Evolutionary conservation across 2,797 vertebrate genomes (phyloP).

Genomic region (Setipinna tenuifilis): DNA sequence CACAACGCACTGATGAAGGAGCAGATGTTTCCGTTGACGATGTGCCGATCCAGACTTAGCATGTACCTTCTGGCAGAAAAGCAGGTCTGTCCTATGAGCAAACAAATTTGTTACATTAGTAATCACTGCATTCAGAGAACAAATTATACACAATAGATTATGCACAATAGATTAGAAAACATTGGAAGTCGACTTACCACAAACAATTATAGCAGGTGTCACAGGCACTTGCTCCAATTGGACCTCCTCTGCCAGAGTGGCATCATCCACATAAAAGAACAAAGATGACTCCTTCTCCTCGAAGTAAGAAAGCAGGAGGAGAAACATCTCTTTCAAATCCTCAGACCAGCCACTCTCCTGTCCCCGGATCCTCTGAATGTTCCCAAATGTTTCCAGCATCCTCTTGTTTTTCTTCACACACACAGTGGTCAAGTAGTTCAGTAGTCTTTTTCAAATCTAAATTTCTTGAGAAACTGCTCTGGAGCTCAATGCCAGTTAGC

Average conservation of each 20-base stretch:
- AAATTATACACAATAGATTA: background rate
- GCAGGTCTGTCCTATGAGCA: slow-evolving; percentile 41
- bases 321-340: slow-evolving; percentile 41
- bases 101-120: slow-evolving; percentile 33
- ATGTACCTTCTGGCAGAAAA: slow-evolving; percentile 43
- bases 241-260: slow-evolving; percentile 41
- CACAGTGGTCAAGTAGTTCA: slow-evolving; percentile 38
- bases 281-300: slow-evolving; percentile 45
- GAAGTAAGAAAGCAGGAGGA: slow-evolving; percentile 48
- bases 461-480: slow-evolving; percentile 27
- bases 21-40: too few species aligned
- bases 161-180: too few species aligned
- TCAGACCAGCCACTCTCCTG: slow-evolving; percentile 33
- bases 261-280: slow-evolving; percentile 43
- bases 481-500: slow-evolving; percentile 30
- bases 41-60: background rate
- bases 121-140: slow-evolving; percentile 35
- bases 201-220: slow-evolving; percentile 37
- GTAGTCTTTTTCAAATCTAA: slow-evolving; percentile 39
- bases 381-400: slow-evolving; percentile 30
- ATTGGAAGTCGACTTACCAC: slow-evolving; percentile 29
- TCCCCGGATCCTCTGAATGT: slow-evolving; percentile 19
- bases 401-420: slow-evolving; percentile 34
- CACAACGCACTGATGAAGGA: too few species aligned
- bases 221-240: slow-evolving; percentile 32